phyloP scores from a whole-genome alignment of 2,113 vertebrate genomes.

The Paramisgurnus dabryanus region DNA sequence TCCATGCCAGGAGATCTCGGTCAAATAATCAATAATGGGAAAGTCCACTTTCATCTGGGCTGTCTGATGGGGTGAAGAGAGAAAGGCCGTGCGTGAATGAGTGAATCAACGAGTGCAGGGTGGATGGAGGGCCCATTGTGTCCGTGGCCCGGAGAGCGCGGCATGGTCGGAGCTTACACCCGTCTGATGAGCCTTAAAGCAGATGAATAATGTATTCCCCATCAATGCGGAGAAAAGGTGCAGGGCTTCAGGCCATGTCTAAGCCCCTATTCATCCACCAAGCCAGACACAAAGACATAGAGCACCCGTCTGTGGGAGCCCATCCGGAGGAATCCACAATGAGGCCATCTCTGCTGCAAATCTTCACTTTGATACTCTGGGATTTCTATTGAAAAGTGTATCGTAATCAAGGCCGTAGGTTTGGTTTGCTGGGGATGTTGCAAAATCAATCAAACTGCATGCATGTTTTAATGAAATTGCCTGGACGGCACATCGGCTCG shows the following conservation, averaged over 20 bases:
- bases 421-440: not conserved
- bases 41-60: slow-evolving; percentile 24
- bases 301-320: slow-evolving; percentile 69
- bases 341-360: slow-evolving; percentile 38
- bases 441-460: too few relatives aligned
- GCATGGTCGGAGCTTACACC: slow-evolving; percentile 64
- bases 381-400: not conserved
- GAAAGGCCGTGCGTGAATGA: slow-evolving; percentile 35
- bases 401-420: slow-evolving; percentile 13
- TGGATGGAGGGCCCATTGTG: slow-evolving; percentile 53
- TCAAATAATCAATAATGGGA: slow-evolving; percentile 39
- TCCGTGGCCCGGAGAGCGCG: slow-evolving; percentile 36
- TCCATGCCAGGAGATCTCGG: slow-evolving; percentile 19
- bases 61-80: slow-evolving; percentile 1
- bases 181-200: slow-evolving; percentile 75
- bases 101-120: slow-evolving; percentile 55
- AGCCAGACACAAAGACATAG: slow-evolving; percentile 76
- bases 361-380: slow-evolving; percentile 18
- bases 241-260: slow-evolving; percentile 74
- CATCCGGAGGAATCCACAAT: slow-evolving; percentile 66
- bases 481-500: too few relatives aligned
- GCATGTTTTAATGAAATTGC: too few relatives aligned
- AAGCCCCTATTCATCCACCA: slow-evolving; percentile 75
- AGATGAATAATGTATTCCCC: slow-evolving; percentile 79
- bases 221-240: slow-evolving; percentile 76